Percentiles rank a stretch among this genome's conserved stretches.
Evolutionary conservation across 2,888 invertebrate genomes (phyloP).

Genomic region (Lymantria monacha): DNA sequence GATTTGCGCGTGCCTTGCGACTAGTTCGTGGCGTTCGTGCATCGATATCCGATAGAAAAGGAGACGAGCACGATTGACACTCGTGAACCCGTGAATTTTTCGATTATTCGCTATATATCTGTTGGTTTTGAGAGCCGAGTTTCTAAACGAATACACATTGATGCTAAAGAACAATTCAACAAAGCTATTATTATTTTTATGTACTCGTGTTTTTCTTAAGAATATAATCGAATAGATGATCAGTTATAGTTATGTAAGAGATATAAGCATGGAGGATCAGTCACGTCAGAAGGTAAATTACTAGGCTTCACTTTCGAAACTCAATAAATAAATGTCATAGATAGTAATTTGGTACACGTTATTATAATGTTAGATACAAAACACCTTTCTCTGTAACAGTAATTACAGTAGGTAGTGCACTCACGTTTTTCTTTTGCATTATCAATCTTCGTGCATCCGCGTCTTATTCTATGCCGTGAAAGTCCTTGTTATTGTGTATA

Average conservation of each 20-base stretch:
- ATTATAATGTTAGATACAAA: conserved; percentile 60
- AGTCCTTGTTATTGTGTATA: conserved; percentile 57
- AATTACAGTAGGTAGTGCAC: conserved; percentile 62
- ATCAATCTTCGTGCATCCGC: conserved; percentile 59
- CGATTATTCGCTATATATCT: not conserved
- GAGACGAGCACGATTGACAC: conserved; percentile 67
- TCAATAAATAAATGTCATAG: conserved; percentile 68
- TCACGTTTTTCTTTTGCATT: conserved; percentile 60
- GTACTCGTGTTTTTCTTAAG: not conserved
- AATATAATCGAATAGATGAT: conserved; percentile 10
- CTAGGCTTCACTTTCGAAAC: conserved; percentile 63
- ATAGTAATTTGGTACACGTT: conserved; percentile 63
- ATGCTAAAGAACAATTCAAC: not conserved
- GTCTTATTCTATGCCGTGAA: conserved; percentile 58
- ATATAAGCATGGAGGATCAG: conserved; percentile 47
- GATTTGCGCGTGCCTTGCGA: conserved; percentile 21
- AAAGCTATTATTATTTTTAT: not conserved
- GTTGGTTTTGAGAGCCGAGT: conserved; percentile 4
- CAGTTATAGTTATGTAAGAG: conserved; percentile 21
- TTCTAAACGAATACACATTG: not conserved
- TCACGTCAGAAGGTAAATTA: conserved; percentile 59
- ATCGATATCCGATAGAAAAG: conserved; percentile 66
- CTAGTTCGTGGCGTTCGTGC: conserved; percentile 70
- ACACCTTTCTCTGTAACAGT: conserved; percentile 63
- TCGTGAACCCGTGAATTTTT: conserved; percentile 45